Conservation (phyloP, 2,888 invertebrate species). For the Andrena marginata region DNA sequence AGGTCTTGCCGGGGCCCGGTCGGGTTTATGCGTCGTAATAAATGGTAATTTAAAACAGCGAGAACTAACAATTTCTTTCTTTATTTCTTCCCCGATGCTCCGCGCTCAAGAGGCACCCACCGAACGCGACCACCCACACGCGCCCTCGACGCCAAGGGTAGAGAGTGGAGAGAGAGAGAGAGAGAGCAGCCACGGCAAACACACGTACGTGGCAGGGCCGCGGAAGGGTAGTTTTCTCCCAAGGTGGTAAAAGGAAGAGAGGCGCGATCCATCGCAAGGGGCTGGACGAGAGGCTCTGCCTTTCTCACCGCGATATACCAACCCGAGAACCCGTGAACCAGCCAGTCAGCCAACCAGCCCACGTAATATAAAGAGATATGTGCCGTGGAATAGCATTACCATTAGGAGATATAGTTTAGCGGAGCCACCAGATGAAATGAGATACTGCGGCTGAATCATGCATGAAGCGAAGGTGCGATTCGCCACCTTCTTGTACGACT, state of each 20-base stretch:
- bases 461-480: slow-evolving; percentile 84
- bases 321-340: slow-evolving; percentile 70
- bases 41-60: slow-evolving; percentile 85
- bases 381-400: slow-evolving; percentile 84
- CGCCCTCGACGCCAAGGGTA: slow-evolving; percentile 1
- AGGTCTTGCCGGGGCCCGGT: slow-evolving; percentile 73
- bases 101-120: slow-evolving; percentile 55
- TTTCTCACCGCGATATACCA: slow-evolving; percentile 61
- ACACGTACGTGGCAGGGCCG: slow-evolving; percentile 38
- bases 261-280: slow-evolving; percentile 38
- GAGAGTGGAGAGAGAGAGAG: background rate
- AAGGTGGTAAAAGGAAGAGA: slow-evolving; percentile 65
- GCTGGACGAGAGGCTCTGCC: slow-evolving; percentile 57
- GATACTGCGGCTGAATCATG: slow-evolving; percentile 85
- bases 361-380: slow-evolving; percentile 85
- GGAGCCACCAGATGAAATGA: slow-evolving; percentile 84
- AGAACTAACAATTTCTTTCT: slow-evolving; percentile 85
- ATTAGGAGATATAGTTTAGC: slow-evolving; percentile 85
- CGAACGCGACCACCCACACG: slow-evolving; percentile 37
- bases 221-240: slow-evolving; percentile 66
- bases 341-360: slow-evolving; percentile 78
- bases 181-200: slow-evolving; percentile 34
- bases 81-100: slow-evolving; percentile 79
- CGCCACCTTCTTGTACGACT: slow-evolving; percentile 73
- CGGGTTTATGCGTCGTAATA: slow-evolving; percentile 85